These are phyloP conservation scores for Neoarius graeffei DNA, from an alignment of 2,113 vertebrate genomes.

Conservation along the genomic window DNA sequence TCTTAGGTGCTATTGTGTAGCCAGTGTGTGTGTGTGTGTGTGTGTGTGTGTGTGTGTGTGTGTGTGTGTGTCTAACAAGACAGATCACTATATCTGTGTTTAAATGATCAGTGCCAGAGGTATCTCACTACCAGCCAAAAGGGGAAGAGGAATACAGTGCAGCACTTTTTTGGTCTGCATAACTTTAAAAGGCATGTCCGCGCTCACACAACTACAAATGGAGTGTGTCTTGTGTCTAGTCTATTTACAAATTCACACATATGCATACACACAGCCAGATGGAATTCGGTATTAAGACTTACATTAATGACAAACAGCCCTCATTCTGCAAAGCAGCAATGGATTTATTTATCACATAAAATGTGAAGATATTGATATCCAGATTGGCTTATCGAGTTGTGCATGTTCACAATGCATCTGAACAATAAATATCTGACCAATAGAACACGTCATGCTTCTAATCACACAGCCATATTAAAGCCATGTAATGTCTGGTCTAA, in stretches of 20 bases:
- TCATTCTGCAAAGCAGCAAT: slow-evolving; percentile 69
- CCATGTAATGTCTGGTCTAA: slow-evolving; percentile 60
- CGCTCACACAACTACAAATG: slow-evolving; percentile 54
- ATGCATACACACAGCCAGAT: slow-evolving; percentile 67
- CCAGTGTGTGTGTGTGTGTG: slow-evolving; percentile 49
- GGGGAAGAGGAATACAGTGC: slow-evolving; percentile 40
- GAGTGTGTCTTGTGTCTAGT: slow-evolving; percentile 60
- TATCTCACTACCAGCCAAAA: slow-evolving; percentile 34
- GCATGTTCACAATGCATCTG: slow-evolving; percentile 24
- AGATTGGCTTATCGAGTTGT: slow-evolving; percentile 18
- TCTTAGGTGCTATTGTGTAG: slow-evolving; percentile 65
- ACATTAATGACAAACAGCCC: slow-evolving; percentile 77
- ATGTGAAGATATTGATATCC: slow-evolving; percentile 59
- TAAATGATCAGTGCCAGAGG: slow-evolving; percentile 30
- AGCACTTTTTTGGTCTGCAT: slow-evolving; percentile 59
- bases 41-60: slow-evolving; percentile 61
- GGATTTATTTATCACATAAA: slow-evolving; percentile 76
- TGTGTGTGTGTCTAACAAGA: slow-evolving; percentile 58
- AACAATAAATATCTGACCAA: slow-evolving; percentile 53
- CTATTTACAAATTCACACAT: slow-evolving; percentile 48
- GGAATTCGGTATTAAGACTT: slow-evolving; percentile 74
- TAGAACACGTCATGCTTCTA: slow-evolving; percentile 39
- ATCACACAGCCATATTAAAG: slow-evolving; percentile 46
- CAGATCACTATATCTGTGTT: slow-evolving; percentile 42
- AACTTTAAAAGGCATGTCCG: slow-evolving; percentile 71